Percentiles rank a stretch among this genome's conserved stretches.
Conservation (phyloP, 2,888 invertebrate species). For the Ennomos quercinarius region DNA sequence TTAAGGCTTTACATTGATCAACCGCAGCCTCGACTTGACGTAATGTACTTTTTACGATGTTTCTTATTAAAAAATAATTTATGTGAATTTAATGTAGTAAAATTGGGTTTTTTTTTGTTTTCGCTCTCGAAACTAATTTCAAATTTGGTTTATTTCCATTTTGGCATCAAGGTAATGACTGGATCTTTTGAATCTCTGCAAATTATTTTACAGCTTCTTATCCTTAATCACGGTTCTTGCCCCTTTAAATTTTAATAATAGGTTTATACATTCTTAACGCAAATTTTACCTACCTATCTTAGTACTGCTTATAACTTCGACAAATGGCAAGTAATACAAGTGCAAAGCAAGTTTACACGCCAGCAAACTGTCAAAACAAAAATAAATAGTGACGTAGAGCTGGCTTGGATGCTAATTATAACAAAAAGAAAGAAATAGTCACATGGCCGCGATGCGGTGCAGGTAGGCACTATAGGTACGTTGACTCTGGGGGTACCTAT, state of each 20-base stretch:
- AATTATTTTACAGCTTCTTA: not conserved
- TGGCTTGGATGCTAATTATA: constrained; percentile 22
- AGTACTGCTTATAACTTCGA: no score
- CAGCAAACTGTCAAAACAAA: constrained; percentile 33
- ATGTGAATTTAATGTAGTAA: constrained; percentile 66
- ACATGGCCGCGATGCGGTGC: constrained; percentile 6
- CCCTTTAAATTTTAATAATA: no score
- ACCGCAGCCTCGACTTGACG: constrained; percentile 52
- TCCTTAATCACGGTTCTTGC: no score
- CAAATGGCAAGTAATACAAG: not conserved
- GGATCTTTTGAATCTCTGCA: not conserved
- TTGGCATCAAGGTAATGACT: constrained; percentile 1
- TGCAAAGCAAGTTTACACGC: constrained; percentile 39
- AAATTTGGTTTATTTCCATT: constrained; percentile 4
- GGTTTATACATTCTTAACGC: no score
- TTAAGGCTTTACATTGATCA: constrained; percentile 54
- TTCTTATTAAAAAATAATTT: constrained; percentile 62
- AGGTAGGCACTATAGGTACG: not conserved
- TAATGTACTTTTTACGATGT: constrained; percentile 70
- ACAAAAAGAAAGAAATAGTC: constrained; percentile 24
- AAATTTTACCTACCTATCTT: no score
- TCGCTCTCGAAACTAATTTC: constrained; percentile 50
- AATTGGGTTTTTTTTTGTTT: constrained; percentile 60
- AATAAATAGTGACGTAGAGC: constrained; percentile 5
- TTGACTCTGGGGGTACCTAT: constrained; percentile 12